Evolutionary conservation across 2,888 invertebrate genomes (phyloP).

Genomic region (Venustoraphidia nigricollis): DNA sequence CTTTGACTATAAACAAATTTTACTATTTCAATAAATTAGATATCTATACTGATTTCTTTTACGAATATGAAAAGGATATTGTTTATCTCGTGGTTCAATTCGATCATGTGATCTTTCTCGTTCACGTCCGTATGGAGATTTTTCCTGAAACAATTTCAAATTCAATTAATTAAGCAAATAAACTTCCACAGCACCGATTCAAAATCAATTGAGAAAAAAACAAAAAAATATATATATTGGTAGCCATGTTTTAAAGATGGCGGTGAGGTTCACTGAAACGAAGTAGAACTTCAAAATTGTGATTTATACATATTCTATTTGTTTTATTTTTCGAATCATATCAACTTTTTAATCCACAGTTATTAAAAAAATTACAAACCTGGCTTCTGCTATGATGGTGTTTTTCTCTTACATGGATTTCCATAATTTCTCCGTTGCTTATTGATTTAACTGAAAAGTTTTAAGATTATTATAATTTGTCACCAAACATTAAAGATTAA

Average conservation of each 20-base stretch:
- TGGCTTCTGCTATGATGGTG: constrained; percentile 46
- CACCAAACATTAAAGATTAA: constrained; percentile 6
- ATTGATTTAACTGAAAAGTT: no score
- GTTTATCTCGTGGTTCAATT: constrained; percentile 60
- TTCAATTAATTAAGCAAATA: constrained; percentile 1
- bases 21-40: no score
- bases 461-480: constrained; percentile 5
- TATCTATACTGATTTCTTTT: no score
- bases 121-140: constrained; percentile 56
- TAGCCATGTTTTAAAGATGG: no score
- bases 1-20: no score
- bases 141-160: constrained; percentile 43
- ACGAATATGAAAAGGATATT: constrained; percentile 53
- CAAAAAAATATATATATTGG: neutral
- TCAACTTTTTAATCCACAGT: no score
- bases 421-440: constrained; percentile 55
- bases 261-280: no score
- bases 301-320: neutral
- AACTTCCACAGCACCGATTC: neutral
- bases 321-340: no score
- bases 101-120: constrained; percentile 63
- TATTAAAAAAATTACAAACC: constrained; percentile 30
- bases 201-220: constrained; percentile 2
- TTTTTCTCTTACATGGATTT: constrained; percentile 52
- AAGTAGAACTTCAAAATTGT: constrained; percentile 1